Conservation (phyloP, 2,113 vertebrate genomes). For the Caretta caretta region DNA sequence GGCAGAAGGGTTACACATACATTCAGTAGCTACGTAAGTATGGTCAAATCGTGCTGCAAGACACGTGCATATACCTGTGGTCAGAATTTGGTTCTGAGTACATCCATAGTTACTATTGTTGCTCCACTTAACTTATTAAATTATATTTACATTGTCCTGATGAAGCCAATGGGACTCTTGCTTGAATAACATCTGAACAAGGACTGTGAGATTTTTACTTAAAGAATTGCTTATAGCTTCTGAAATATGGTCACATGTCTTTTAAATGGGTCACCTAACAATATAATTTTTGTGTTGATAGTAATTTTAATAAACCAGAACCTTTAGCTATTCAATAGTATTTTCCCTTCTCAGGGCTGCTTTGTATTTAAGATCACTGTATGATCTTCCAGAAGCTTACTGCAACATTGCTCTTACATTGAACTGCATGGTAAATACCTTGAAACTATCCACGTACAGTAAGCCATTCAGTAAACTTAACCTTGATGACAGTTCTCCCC, state of each 20-base stretch:
- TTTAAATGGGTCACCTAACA: not conserved
- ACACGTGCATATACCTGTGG: not conserved
- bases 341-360: not conserved
- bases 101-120: not conserved
- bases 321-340: not conserved
- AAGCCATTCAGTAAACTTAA: not conserved
- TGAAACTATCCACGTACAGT: not conserved
- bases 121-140: not conserved
- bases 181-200: not conserved
- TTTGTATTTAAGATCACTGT: not conserved
- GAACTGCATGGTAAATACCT: not conserved
- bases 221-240: not conserved
- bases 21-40: not conserved
- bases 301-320: not conserved
- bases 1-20: not conserved
- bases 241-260: not conserved
- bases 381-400: not conserved
- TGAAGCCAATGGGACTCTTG: rapidly evolving
- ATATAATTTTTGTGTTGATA: not conserved
- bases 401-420: not conserved
- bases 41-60: not conserved
- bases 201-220: not conserved
- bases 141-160: not conserved
- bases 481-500: not conserved
- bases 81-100: not conserved